These are phyloP conservation scores for Pterois miles DNA, from an alignment of 2,797 vertebrate species.

Conservation along the genomic window DNA sequence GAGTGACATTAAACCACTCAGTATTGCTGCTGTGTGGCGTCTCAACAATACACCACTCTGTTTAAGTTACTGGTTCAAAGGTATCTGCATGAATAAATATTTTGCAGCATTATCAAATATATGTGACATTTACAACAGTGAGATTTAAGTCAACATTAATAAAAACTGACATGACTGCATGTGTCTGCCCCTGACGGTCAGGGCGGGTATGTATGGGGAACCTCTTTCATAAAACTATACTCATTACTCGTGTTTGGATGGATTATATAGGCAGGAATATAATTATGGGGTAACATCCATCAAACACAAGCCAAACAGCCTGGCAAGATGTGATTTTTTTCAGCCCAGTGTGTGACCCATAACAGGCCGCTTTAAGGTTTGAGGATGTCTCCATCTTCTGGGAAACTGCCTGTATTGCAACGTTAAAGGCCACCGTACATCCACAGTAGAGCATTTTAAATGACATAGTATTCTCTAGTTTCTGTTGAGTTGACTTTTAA, in stretches of 20 bases:
- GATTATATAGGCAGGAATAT: slow-evolving; percentile 17
- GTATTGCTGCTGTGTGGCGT: slow-evolving; percentile 12
- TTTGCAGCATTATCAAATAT: background rate
- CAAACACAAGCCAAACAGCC: background rate
- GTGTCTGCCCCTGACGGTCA: background rate
- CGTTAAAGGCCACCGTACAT: background rate
- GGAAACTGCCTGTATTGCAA: background rate
- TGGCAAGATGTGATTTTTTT: background rate
- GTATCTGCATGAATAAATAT: background rate
- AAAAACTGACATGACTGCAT: background rate
- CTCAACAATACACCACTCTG: slow-evolving; percentile 26
- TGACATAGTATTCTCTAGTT: too few species aligned
- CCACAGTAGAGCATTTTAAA: too few species aligned
- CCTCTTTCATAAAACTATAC: background rate
- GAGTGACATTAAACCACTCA: slow-evolving; percentile 32
- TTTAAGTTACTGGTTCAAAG: slow-evolving; percentile 19
- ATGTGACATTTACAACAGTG: slow-evolving; percentile 6
- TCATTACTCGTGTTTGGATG: slow-evolving; percentile 16
- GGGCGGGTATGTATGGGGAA: background rate
- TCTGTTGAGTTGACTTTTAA: background rate
- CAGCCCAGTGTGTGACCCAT: background rate
- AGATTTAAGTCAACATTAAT: slow-evolving; percentile 17
- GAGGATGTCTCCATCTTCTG: slow-evolving; percentile 65
- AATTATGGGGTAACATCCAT: slow-evolving; percentile 2
- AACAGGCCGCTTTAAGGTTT: background rate